These are phyloP conservation scores for Myrmecophaga tridactyla DNA, from an alignment of 2,113 vertebrate genomes.

Conservation along the genomic window DNA sequence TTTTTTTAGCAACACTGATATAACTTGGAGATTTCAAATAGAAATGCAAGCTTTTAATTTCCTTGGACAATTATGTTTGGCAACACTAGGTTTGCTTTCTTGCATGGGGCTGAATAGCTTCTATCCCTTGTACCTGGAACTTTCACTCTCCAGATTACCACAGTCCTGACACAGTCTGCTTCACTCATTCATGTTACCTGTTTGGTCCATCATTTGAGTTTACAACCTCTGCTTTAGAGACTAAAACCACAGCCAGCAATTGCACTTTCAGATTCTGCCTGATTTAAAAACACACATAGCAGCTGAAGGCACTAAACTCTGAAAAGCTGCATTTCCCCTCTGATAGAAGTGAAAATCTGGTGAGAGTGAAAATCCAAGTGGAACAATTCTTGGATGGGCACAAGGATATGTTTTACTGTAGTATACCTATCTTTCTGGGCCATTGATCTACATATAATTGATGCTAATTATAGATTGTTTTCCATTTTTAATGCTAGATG, in stretches of 20 bases:
- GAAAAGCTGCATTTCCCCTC: not conserved
- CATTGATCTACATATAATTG: not conserved
- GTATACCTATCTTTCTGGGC: not conserved
- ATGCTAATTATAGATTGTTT: not conserved
- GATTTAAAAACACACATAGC: not conserved
- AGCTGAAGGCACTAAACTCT: not conserved
- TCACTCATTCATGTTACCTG: not conserved
- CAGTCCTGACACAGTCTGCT: not conserved
- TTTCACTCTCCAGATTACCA: not conserved
- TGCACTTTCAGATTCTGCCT: not conserved
- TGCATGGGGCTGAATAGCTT: not conserved
- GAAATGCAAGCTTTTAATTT: not conserved
- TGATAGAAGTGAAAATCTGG: not conserved
- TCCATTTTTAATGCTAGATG: constrained; percentile 1
- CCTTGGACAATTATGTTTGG: not conserved
- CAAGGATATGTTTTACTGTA: not conserved
- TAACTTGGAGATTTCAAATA: constrained; percentile 11
- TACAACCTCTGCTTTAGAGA: not conserved
- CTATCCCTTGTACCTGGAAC: not conserved
- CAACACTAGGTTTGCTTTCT: not conserved
- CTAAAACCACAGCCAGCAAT: not conserved
- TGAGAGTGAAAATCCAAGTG: not conserved
- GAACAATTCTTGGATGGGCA: not conserved
- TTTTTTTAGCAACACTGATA: not conserved
- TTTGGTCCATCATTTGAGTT: not conserved